phyloP scores from a whole-genome alignment of 2,888 invertebrate species.

The Sicus ferrugineus region DNA sequence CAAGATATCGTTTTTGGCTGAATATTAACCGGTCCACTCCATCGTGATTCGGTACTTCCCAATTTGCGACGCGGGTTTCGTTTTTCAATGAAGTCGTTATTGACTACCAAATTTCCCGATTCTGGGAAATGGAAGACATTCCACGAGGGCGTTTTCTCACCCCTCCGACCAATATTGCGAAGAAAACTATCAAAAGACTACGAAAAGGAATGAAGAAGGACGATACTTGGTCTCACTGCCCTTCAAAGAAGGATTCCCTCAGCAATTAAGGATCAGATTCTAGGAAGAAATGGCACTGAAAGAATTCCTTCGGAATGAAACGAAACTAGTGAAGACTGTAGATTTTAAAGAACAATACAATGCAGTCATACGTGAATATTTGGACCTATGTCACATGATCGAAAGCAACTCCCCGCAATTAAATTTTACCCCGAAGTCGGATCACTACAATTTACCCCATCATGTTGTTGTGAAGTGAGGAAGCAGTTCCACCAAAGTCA shows the following conservation, averaged over 20 bases:
- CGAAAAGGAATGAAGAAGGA: background rate
- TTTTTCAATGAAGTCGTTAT: no score
- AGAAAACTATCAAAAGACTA: background rate
- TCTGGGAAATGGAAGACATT: background rate
- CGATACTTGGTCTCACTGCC: no score
- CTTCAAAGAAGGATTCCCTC: no score
- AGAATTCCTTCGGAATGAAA: background rate
- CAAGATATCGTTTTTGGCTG: no score
- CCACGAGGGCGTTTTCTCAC: background rate
- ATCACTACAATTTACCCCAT: slow-evolving; percentile 39
- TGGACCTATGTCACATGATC: background rate
- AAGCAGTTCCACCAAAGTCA: background rate
- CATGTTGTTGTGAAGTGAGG: slow-evolving; percentile 24
- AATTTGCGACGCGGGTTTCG: no score
- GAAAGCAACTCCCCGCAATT: background rate
- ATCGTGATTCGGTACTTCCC: no score
- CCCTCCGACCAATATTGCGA: no score
- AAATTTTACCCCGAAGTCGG: background rate
- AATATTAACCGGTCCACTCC: no score
- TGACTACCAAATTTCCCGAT: background rate
- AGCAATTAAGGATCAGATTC: background rate
- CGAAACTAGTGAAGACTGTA: background rate
- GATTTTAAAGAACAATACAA: background rate
- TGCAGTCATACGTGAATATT: background rate
- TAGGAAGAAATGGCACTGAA: background rate